phyloP scores from a whole-genome alignment of 2,888 invertebrate genomes.

The Pheosia tremula region DNA sequence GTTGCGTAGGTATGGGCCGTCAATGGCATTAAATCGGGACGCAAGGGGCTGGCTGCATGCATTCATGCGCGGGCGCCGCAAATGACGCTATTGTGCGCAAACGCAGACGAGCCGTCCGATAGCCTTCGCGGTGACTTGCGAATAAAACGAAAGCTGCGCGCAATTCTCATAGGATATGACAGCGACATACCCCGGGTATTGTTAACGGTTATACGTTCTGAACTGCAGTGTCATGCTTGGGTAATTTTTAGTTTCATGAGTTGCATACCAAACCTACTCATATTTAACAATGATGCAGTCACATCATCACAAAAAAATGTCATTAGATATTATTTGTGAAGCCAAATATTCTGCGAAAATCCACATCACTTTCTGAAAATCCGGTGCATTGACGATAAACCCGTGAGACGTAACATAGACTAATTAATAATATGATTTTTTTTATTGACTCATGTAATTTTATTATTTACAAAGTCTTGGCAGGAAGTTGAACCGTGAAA shows the following conservation, averaged over 20 bases:
- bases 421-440: no score
- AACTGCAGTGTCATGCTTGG: slow-evolving; percentile 28
- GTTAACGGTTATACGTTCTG: slow-evolving; percentile 23
- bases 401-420: no score
- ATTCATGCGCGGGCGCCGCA: slow-evolving; percentile 30
- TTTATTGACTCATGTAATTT: no score
- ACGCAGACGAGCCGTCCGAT: slow-evolving; percentile 19
- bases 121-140: slow-evolving; percentile 40
- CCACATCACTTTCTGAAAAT: no score
- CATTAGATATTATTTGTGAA: no score
- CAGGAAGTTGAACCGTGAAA: no score
- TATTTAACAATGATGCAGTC: neutral
- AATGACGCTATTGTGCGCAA: slow-evolving; percentile 44
- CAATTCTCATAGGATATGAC: slow-evolving; percentile 37
- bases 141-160: slow-evolving; percentile 33
- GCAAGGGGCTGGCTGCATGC: slow-evolving; percentile 6
- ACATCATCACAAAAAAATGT: no score
- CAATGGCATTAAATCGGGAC: slow-evolving; percentile 21
- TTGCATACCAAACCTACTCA: neutral
- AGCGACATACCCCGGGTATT: slow-evolving; percentile 34
- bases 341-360: no score
- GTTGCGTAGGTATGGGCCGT: slow-evolving; percentile 13
- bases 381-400: no score
- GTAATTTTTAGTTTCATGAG: slow-evolving; percentile 18
- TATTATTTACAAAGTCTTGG: no score